Percentiles rank a stretch among this genome's conserved stretches.
Conservation (phyloP, 2,888 invertebrate genomes). For the Globia sparganii region DNA sequence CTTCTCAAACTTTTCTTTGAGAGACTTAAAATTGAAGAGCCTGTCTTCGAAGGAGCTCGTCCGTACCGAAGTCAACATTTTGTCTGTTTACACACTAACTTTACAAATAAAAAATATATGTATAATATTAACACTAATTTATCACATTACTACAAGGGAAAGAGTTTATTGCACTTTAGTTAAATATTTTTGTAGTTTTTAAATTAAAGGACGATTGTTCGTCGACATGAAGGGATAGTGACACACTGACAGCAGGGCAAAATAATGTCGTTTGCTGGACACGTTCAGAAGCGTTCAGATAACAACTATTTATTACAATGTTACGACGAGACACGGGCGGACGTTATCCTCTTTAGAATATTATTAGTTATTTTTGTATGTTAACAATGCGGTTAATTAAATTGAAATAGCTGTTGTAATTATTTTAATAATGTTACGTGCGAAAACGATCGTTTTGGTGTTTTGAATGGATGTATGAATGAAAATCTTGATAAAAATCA, state of each 20-base stretch:
- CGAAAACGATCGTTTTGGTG: background rate
- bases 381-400: slow-evolving; percentile 44
- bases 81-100: slow-evolving; percentile 64
- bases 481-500: background rate
- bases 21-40: slow-evolving; percentile 82
- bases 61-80: slow-evolving; percentile 80
- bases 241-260: slow-evolving; percentile 39
- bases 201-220: slow-evolving; percentile 17
- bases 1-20: slow-evolving; percentile 85
- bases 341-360: slow-evolving; percentile 58
- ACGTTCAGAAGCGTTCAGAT: slow-evolving; percentile 49
- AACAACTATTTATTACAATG: slow-evolving; percentile 52
- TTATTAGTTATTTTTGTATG: slow-evolving; percentile 26
- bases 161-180: slow-evolving; percentile 9
- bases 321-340: slow-evolving; percentile 24
- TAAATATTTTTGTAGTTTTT: slow-evolving; percentile 7
- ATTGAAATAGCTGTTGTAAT: slow-evolving; percentile 13
- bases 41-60: slow-evolving; percentile 79
- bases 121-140: slow-evolving; percentile 2
- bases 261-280: slow-evolving; percentile 18
- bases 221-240: slow-evolving; percentile 26
- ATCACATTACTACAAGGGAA: slow-evolving; percentile 43
- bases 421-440: background rate
- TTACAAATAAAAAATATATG: slow-evolving; percentile 15
- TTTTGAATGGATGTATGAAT: background rate